Evolutionary conservation across 2,888 invertebrate genomes (phyloP).

Genomic region (Cynaeus angustus): DNA sequence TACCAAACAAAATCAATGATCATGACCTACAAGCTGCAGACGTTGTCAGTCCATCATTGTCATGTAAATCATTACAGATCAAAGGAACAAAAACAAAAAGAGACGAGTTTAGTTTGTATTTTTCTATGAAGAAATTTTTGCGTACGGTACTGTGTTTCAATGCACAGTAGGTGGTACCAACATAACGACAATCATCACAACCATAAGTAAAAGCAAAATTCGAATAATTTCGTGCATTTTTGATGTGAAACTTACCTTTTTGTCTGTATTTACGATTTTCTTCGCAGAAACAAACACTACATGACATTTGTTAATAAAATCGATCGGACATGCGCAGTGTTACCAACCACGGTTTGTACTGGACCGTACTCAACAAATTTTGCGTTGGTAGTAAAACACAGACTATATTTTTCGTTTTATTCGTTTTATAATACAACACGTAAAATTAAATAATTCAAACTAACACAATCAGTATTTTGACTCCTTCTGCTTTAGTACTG

Average conservation of each 20-base stretch:
- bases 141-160: slow-evolving; percentile 47
- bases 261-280: slow-evolving; percentile 54
- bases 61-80: neutral
- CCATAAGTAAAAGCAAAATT: neutral
- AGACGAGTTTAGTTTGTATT: neutral
- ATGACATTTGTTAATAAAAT: slow-evolving; percentile 47
- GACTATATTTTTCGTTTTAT: slow-evolving; percentile 18
- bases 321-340: slow-evolving; percentile 46
- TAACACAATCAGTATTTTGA: slow-evolving; percentile 62
- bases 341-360: slow-evolving; percentile 20
- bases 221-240: slow-evolving; percentile 2
- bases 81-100: neutral
- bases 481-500: slow-evolving; percentile 83
- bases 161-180: slow-evolving; percentile 35
- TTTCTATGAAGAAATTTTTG: slow-evolving; percentile 9
- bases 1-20: slow-evolving; percentile 58
- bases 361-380: slow-evolving; percentile 49
- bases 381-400: slow-evolving; percentile 10
- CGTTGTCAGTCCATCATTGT: slow-evolving; percentile 25
- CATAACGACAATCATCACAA: slow-evolving; percentile 27
- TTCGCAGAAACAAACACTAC: slow-evolving; percentile 48
- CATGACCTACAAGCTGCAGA: slow-evolving; percentile 55
- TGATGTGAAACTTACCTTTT: slow-evolving; percentile 54
- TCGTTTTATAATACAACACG: slow-evolving; percentile 41
- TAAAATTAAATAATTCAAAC: slow-evolving; percentile 32